Conservation (phyloP, 2,888 invertebrate species). For the Microplitis manilae region DNA sequence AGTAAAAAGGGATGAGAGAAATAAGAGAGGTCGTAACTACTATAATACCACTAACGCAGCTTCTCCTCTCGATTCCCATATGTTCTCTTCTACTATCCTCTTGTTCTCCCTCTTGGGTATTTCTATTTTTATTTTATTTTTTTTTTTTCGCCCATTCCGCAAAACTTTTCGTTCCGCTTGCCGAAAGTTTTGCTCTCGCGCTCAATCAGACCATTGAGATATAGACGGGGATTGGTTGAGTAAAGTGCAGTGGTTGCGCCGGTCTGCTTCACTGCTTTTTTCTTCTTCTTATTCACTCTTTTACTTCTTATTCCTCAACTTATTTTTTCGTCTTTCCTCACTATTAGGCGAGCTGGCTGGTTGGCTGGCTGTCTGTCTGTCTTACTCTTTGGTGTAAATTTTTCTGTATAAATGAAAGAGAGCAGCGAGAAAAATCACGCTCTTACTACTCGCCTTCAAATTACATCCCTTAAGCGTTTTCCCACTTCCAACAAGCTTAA, state of each 20-base stretch:
- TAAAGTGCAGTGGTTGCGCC: constrained; percentile 39
- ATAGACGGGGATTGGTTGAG: constrained; percentile 53
- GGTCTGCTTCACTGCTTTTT: constrained; percentile 9
- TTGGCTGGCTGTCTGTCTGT: neutral
- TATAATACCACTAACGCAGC: constrained; percentile 20
- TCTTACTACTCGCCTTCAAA: constrained; percentile 36
- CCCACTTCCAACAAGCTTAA: constrained; percentile 33
- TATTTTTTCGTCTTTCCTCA: constrained; percentile 13
- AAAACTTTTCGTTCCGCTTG: constrained; percentile 53
- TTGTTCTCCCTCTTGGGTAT: neutral
- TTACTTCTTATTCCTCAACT: neutral
- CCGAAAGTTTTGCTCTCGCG: constrained; percentile 51
- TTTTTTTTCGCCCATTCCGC: constrained; percentile 44
- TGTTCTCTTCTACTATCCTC: constrained; percentile 10
- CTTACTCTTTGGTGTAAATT: constrained; percentile 5
- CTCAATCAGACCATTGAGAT: constrained; percentile 48
- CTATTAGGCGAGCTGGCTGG: neutral
- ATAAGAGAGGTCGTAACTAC: constrained; percentile 15
- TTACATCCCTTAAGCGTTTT: constrained; percentile 39
- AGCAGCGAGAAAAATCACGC: constrained; percentile 42
- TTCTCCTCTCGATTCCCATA: constrained; percentile 26
- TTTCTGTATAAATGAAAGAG: constrained; percentile 14
- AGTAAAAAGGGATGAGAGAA: neutral
- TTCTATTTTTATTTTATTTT: constrained; percentile 31
- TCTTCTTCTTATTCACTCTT: constrained; percentile 16